phyloP scores from a whole-genome alignment of 2,113 vertebrate species.

The Brachirus orientalis region DNA sequence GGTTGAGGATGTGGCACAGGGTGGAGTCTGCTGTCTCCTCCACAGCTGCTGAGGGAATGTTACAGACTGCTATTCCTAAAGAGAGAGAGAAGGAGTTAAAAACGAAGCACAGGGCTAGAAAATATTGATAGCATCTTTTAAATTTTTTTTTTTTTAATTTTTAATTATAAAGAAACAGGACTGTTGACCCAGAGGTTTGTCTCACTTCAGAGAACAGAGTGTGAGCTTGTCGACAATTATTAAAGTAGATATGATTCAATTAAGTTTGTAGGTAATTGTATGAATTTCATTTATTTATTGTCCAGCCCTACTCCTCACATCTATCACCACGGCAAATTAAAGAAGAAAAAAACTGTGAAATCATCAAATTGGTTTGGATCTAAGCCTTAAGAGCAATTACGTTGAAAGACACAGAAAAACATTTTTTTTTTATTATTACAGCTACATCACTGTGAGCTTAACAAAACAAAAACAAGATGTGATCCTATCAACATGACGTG shows the following conservation, averaged over 20 bases:
- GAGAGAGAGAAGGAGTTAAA: not conserved
- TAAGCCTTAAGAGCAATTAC: not conserved
- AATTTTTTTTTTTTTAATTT: no score
- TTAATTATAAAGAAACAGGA: no score
- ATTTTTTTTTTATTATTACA: no score
- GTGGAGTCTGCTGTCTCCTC: constrained; percentile 98
- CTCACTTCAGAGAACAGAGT: no score
- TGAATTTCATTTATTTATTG: not conserved
- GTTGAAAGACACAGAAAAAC: no score
- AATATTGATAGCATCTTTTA: no score
- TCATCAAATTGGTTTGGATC: not conserved
- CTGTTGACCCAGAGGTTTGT: no score
- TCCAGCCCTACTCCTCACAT: not conserved
- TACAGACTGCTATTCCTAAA: constrained; percentile 95
- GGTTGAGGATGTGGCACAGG: constrained; percentile 93
- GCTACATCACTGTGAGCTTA: no score
- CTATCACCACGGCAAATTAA: no score
- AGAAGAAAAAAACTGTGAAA: no score
- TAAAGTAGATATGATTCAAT: not conserved
- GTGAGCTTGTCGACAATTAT: not conserved
- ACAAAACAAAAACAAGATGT: not conserved
- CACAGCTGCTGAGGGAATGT: constrained; percentile 95
- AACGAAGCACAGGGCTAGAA: not conserved
- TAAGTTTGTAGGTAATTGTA: not conserved
- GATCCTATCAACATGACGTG: no score